Evolutionary conservation across 2,888 invertebrate genomes (phyloP).

Genomic region (Pristionchus arcanus): DNA sequence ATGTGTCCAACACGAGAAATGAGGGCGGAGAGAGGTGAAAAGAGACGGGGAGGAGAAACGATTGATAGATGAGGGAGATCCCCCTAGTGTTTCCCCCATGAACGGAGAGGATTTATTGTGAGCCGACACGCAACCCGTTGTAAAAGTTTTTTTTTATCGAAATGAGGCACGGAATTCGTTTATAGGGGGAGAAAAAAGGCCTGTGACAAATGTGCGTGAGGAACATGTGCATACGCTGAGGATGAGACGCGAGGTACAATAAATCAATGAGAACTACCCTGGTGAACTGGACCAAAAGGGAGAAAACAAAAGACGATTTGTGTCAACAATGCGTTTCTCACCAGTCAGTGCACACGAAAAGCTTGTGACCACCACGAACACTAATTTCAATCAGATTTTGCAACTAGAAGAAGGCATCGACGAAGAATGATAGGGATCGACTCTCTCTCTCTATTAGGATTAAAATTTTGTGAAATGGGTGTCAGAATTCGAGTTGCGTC

Average conservation of each 20-base stretch:
- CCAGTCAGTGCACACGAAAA: background rate
- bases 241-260: background rate
- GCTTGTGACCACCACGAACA: background rate
- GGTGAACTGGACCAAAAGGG: background rate
- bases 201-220: no score
- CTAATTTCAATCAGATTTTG: background rate
- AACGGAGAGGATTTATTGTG: background rate
- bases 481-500: no score
- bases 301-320: constrained; percentile 14
- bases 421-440: no score
- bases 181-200: no score
- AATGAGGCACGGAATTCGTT: no score
- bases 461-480: no score
- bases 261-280: background rate
- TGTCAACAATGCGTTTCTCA: background rate
- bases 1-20: constrained; percentile 14
- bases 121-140: background rate
- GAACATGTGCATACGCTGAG: background rate
- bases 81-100: background rate
- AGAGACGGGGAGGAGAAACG: background rate
- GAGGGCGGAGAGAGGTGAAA: constrained; percentile 40
- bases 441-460: no score
- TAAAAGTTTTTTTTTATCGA: background rate
- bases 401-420: no score
- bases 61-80: background rate